These are phyloP conservation scores for Fragum sueziense DNA, from an alignment of 2,888 invertebrate species.

Conservation along the genomic window DNA sequence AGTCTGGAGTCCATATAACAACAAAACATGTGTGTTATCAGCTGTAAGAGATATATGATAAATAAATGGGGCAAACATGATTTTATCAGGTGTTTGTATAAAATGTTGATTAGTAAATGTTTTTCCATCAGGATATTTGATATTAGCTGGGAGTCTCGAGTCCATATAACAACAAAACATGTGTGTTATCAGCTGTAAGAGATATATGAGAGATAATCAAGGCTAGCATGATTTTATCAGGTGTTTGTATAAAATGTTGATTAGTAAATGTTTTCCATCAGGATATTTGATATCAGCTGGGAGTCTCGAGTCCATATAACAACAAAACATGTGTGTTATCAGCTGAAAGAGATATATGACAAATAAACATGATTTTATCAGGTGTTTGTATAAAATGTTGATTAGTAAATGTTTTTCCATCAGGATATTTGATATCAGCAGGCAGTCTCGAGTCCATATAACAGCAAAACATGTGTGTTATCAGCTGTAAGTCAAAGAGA, in stretches of 20 bases:
- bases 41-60: no score
- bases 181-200: no score
- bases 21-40: slow-evolving; percentile 92
- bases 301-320: slow-evolving; percentile 93
- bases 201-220: no score
- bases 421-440: slow-evolving; percentile 82
- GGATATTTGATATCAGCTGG: slow-evolving; percentile 83
- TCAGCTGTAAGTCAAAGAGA: slow-evolving; percentile 84
- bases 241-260: slow-evolving; percentile 81
- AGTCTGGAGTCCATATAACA: slow-evolving; percentile 93
- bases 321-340: slow-evolving; percentile 92
- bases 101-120: slow-evolving; percentile 82
- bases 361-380: no score
- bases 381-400: slow-evolving; percentile 81
- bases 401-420: slow-evolving; percentile 82
- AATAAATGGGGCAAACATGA: no score
- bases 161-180: not conserved
- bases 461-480: slow-evolving; percentile 92
- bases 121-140: slow-evolving; percentile 82
- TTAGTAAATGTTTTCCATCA: slow-evolving; percentile 82
- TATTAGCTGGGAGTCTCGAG: not conserved
- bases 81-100: slow-evolving; percentile 80
- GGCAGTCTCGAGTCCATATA: slow-evolving; percentile 92
- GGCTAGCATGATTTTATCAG: slow-evolving; percentile 83
- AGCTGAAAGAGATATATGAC: no score